phyloP scores from a whole-genome alignment of 2,888 invertebrate species.

The Apotomis turbidana region DNA sequence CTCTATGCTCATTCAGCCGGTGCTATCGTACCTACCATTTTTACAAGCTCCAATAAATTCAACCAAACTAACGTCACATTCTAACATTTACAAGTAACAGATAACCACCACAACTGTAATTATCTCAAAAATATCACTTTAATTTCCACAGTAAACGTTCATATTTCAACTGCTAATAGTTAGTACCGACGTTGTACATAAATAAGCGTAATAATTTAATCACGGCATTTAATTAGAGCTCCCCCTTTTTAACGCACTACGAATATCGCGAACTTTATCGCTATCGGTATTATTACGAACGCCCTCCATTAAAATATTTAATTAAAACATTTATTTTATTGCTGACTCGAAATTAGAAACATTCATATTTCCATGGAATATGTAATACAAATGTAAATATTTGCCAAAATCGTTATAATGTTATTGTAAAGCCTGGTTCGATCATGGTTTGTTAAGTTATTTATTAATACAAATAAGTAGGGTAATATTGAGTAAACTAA shows the following conservation, averaged over 20 bases:
- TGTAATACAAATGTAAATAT: background rate
- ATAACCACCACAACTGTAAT: constrained; percentile 10
- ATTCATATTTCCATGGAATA: background rate
- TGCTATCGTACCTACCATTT: no score
- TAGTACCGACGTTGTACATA: constrained; percentile 41
- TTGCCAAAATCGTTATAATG: no score
- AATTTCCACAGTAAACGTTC: constrained; percentile 18
- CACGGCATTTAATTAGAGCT: constrained; percentile 54
- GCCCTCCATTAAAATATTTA: constrained; percentile 43
- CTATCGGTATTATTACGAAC: constrained; percentile 54
- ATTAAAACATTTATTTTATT: constrained; percentile 21
- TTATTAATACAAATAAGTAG: no score
- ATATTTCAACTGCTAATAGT: constrained; percentile 42
- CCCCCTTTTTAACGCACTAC: constrained; percentile 51
- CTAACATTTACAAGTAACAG: background rate
- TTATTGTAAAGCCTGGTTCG: no score
- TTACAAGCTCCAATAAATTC: no score
- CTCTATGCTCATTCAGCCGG: no score
- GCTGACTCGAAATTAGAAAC: background rate
- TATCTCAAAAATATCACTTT: constrained; percentile 20
- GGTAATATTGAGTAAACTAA: no score
- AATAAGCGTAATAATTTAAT: constrained; percentile 54
- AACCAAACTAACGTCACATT: background rate
- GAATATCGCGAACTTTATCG: constrained; percentile 51
- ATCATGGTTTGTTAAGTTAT: no score